Evolutionary conservation across 1,140 invertebrate species (phyloP), one percentile per base, ranked within the genome.

Genomic region (Tetragnatha versicolor): DNA sequence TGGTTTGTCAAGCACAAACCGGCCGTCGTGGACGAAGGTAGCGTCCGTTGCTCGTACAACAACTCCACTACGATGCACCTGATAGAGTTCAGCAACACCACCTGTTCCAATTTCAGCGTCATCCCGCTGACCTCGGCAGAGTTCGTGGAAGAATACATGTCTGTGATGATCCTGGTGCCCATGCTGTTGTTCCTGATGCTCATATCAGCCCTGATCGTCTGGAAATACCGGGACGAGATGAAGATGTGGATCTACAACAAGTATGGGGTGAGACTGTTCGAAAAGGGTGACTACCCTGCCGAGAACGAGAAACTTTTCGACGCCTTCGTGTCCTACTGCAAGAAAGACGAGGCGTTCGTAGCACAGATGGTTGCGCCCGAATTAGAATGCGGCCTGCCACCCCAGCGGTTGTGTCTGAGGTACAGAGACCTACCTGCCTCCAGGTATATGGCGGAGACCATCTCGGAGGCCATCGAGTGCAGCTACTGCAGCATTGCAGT

Each of bases 401-500:
- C 92, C 22, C 97, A 96, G 85, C 94, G 94, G 85, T 87, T 97
- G 47, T 97, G 94, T 84, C 87, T 98, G 45, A 93, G 95, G 83
- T 94, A 96, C 85, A 88, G 95, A 29, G 94, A 97, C 84, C 93
- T 95, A 82, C 93, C 93, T 0, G 91, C 92, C 25, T 92, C 92
- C 31, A 92, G 91, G 29, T 95, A 94, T 84, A 89, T 94, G 51
- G 90, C 93, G 35, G 95, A 97, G 83, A 95, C 94, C 27, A 95
- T 97, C 81, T 91, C 94, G 61, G 93, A 96, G 85, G 94, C 93
- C 25, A 93, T 96, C 1, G 94, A 97, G 84, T 92, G 93, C 31
- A 95, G 93, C 70, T 88, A 92, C 72, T 89, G 95, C 68, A 97
- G 94, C n/a, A 94, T 97, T 65, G 92, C 97, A 89, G 91, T 98